Conservation (phyloP, 2,888 invertebrate genomes). For the Fragum fragum region DNA sequence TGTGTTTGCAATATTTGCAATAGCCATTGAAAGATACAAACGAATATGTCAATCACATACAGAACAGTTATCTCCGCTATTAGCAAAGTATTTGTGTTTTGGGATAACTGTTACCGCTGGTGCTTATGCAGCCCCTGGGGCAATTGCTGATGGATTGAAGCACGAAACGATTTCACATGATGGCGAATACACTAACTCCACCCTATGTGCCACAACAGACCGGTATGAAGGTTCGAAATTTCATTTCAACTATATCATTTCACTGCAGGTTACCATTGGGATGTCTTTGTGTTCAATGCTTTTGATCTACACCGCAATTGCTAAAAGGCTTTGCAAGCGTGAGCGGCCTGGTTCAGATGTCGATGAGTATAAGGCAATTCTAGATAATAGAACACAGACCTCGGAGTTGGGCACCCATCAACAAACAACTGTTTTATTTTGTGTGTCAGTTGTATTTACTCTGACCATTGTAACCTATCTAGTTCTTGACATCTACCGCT, state of each 20-base stretch:
- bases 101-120: not conserved
- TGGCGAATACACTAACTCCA: not conserved
- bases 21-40: conserved; percentile 5
- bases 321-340: no score
- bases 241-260: not conserved
- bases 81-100: not conserved
- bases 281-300: not conserved
- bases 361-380: no score
- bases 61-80: not conserved
- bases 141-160: not conserved
- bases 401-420: not conserved
- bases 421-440: not conserved
- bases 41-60: not conserved
- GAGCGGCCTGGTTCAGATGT: no score
- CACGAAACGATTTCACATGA: not conserved
- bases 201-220: not conserved
- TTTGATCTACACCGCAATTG: not conserved
- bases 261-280: not conserved
- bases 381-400: no score
- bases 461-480: not conserved
- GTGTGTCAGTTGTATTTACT: not conserved
- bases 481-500: not conserved
- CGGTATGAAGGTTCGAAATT: not conserved
- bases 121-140: not conserved
- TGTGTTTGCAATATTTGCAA: not conserved